Conservation (phyloP, 2,113 vertebrate species). For the Plecotus auritus region DNA sequence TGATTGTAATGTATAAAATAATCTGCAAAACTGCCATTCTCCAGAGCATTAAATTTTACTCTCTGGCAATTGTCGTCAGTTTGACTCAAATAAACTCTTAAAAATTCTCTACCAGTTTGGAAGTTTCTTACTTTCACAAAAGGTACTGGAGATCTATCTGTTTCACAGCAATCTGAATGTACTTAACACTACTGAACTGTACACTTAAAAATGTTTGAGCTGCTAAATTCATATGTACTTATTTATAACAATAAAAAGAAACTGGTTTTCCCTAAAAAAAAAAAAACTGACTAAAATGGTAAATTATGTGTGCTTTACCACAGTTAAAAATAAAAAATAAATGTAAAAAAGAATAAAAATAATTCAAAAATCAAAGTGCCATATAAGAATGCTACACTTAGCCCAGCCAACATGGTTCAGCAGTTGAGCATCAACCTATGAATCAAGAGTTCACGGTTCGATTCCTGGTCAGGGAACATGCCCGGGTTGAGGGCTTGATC, state of each 20-base stretch:
- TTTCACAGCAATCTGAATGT: background rate
- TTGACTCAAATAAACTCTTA: background rate
- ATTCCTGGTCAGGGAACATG: too few species aligned
- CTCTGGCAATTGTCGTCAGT: background rate
- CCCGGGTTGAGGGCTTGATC: too few species aligned
- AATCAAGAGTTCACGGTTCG: too few species aligned
- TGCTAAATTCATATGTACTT: background rate
- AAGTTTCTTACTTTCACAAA: background rate
- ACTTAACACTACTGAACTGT: background rate
- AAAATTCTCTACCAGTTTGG: background rate
- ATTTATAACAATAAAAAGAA: background rate
- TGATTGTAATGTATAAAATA: background rate
- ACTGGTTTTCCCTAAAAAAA: background rate
- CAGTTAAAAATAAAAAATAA: background rate
- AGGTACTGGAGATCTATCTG: background rate
- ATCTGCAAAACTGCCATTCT: background rate
- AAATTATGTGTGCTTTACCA: background rate
- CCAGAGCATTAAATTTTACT: background rate
- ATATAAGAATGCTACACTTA: background rate
- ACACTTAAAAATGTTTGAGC: background rate
- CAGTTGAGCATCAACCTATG: too few species aligned
- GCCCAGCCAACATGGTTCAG: too few species aligned
- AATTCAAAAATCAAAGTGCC: background rate
- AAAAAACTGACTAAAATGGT: background rate
- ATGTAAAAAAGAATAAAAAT: background rate